Base-by-base conservation (phyloP, 2,888 invertebrate genomes). In the Patella pellucida region DNA sequence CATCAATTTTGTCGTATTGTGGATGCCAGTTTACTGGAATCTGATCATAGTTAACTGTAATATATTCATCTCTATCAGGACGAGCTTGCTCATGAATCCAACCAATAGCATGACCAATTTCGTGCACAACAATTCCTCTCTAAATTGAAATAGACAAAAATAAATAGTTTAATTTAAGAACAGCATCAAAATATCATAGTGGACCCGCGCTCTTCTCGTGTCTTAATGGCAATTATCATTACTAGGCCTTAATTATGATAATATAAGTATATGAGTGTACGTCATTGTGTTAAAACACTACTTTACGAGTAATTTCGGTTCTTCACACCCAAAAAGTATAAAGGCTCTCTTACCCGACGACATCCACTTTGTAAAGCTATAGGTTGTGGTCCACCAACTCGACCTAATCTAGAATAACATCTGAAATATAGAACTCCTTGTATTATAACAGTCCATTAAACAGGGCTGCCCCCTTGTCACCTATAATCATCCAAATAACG, bases 361-460 rank as follows among this genome's bases (percentile, higher is more conserved):
- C 92, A 92, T 0, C 89, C 87, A 4, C 88, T 88, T 2, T 90
- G 95, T 54, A 95, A 89, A 1, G 94, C 94, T 0, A 95, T 92
- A 9, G 94, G 92, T 89, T 95, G 95, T 9, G 93, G 92, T 0
- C 95, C 95, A 0, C 95, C 95, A 56, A 93, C 93, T 85, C 93
- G 92, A 0, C 95, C 95, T 4, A 95, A 94, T 85, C 94, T 95
- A 0, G 95, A 95, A 93, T 95, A 95, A 87, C 95, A 95, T n/a
- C 82, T 81, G 68, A 51, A 62, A 62, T 9, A 23, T 12, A n/a
- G 9, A 41, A 41, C 7, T 1, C 1, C 7, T 41, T 41, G 0
- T 41, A 41, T 41, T 41, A 41, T 41, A 41, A 7, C 41, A 41
- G 41, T 41, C 2, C 4, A 31, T 31, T 31, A 0, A 31, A 27